phyloP scores from a whole-genome alignment of 1,140 invertebrate species.

The Saccostrea glomerata region DNA sequence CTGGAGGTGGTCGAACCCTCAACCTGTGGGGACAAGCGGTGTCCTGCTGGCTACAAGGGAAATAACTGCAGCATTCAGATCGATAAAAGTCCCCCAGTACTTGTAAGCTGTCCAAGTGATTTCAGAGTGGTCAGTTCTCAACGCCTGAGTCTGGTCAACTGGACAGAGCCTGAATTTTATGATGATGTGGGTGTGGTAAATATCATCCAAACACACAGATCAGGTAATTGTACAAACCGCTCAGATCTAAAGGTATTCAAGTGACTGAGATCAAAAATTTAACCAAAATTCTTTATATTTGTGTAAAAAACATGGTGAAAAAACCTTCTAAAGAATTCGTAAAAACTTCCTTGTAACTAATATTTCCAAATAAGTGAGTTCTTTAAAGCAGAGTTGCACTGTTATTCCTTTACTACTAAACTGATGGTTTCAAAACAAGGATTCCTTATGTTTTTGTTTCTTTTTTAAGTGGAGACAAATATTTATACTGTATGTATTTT shows the following conservation, averaged over 20 bases:
- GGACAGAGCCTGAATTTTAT: conserved; percentile 65
- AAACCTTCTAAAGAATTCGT: too few species aligned
- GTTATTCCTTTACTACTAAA: neutral
- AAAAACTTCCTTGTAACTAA: too few species aligned
- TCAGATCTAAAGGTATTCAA: neutral
- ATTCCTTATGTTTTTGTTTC: neutral
- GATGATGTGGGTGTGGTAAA: conserved; percentile 63
- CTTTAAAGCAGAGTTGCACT: too few species aligned
- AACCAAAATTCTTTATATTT: too few species aligned
- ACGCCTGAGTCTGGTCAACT: conserved; percentile 56
- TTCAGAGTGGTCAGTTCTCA: conserved; percentile 52
- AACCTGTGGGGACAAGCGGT: conserved; percentile 59
- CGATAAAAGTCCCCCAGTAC: conserved; percentile 61
- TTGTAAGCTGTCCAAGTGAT: conserved; percentile 60
- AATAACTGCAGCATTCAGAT: conserved; percentile 56
- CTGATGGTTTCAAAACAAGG: neutral
- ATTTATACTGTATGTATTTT: neutral
- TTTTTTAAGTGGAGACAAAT: too few species aligned
- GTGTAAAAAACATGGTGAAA: too few species aligned
- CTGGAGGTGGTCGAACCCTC: conserved; percentile 61
- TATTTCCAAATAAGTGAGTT: too few species aligned
- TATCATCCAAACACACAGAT: conserved; percentile 64
- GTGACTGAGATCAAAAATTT: neutral
- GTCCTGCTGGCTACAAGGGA: conserved; percentile 57
- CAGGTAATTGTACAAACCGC: conserved; percentile 57